Conservation (phyloP, 2,113 vertebrate species). For the Bujurquina vittata region DNA sequence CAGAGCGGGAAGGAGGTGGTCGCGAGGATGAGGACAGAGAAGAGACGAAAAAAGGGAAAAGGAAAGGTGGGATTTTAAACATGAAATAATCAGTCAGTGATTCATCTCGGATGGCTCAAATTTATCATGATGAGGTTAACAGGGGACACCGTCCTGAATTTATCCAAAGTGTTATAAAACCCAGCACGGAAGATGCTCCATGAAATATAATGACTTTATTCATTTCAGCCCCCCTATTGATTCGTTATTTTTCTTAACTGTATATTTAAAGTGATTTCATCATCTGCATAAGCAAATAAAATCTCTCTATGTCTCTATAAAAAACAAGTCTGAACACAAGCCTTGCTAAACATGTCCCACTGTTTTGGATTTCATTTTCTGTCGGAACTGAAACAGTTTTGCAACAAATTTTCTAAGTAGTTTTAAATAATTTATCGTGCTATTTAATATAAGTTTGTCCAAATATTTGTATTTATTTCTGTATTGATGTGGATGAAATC, state of each 20-base stretch:
- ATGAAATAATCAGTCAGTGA: conserved; percentile 1
- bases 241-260: too few species aligned
- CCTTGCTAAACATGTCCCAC: background rate
- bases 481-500: background rate
- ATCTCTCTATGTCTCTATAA: background rate
- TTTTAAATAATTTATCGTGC: background rate
- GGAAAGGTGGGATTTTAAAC: conserved; percentile 59
- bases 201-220: background rate
- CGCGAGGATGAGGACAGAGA: conserved; percentile 47
- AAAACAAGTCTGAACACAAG: background rate
- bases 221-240: background rate
- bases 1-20: conserved; percentile 20
- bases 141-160: background rate
- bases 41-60: conserved; percentile 14
- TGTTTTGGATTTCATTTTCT: background rate
- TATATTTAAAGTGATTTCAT: background rate
- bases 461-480: background rate
- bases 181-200: background rate
- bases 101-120: conserved; percentile 39
- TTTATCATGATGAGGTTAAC: conserved; percentile 17
- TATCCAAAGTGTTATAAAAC: background rate
- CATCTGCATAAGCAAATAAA: background rate
- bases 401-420: background rate
- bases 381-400: background rate
- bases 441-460: background rate